Conservation (phyloP, 1,140 invertebrate species). For the Sycophila sp. region DNA sequence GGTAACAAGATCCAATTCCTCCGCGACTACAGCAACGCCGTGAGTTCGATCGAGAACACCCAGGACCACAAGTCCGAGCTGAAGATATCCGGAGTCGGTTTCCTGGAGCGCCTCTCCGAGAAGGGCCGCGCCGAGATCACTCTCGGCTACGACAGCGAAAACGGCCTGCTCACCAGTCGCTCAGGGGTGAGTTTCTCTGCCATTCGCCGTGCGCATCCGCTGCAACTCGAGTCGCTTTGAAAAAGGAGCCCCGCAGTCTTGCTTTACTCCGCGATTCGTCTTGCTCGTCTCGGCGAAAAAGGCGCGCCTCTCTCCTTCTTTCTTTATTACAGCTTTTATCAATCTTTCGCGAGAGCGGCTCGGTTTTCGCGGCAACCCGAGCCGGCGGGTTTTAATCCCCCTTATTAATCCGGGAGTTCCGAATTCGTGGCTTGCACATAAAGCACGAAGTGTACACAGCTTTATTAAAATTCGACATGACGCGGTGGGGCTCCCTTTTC, state of each 20-base stretch:
- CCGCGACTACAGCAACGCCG: constrained; percentile 88
- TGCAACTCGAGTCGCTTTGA: constrained; percentile 31
- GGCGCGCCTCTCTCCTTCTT: neutral
- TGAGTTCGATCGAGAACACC: constrained; percentile 93
- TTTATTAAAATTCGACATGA: too few species aligned
- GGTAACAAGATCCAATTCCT: constrained; percentile 93
- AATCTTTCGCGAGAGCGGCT: too few species aligned
- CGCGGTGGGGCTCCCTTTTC: too few species aligned
- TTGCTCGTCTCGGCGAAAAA: neutral
- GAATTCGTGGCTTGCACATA: too few species aligned
- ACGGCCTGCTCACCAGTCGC: constrained; percentile 81
- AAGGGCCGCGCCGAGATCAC: constrained; percentile 84
- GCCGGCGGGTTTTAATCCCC: too few species aligned
- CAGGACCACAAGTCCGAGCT: constrained; percentile 91
- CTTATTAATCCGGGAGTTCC: too few species aligned
- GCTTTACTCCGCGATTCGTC: neutral
- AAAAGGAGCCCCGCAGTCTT: neutral
- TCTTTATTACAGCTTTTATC: too few species aligned
- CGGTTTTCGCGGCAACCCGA: too few species aligned
- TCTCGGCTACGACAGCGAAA: constrained; percentile 85
- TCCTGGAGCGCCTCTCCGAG: constrained; percentile 83
- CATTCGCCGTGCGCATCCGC: neutral
- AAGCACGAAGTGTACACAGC: too few species aligned
- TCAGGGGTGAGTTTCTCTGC: constrained; percentile 71
- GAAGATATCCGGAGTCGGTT: constrained; percentile 88